These are phyloP conservation scores for Adoxophyes honmai DNA, from an alignment of 1,140 invertebrate species.

Conservation along the genomic window DNA sequence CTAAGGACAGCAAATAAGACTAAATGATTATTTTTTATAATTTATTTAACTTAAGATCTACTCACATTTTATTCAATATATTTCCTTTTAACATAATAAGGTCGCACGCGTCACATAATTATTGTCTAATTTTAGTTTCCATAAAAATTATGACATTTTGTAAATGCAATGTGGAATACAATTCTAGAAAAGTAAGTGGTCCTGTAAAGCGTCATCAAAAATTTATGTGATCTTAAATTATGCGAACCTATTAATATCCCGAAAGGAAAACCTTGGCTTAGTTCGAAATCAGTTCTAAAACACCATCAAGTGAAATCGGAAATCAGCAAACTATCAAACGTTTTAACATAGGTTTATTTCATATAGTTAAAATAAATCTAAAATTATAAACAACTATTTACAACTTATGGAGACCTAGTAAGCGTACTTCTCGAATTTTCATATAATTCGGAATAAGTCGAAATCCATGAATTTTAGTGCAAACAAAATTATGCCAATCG, in stretches of 20 bases:
- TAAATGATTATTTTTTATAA: conserved; percentile 32
- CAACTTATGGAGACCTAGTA: conserved; percentile 27
- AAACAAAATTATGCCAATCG: background rate
- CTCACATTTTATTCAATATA: conserved; percentile 33
- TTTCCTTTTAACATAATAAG: conserved; percentile 20
- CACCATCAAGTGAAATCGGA: background rate
- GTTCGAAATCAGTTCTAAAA: background rate
- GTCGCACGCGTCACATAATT: conserved; percentile 21
- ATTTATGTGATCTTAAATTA: background rate
- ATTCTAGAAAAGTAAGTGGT: no score
- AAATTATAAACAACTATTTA: conserved; percentile 17
- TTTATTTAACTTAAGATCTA: conserved; percentile 39
- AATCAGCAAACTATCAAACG: background rate
- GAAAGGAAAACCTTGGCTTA: background rate
- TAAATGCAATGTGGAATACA: background rate
- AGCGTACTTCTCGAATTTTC: conserved; percentile 28
- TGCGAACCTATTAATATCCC: background rate
- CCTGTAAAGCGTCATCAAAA: no score
- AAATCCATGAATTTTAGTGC: background rate
- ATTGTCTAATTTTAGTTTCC: background rate
- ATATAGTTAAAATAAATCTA: conserved; percentile 8
- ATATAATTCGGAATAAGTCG: background rate
- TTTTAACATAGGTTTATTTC: conserved; percentile 3
- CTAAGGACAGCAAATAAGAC: no score
- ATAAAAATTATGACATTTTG: background rate